Evolutionary conservation across 2,113 vertebrate species (phyloP), one percentile per base, ranked within the genome.

Genomic region (Rhinoderma darwinii): DNA sequence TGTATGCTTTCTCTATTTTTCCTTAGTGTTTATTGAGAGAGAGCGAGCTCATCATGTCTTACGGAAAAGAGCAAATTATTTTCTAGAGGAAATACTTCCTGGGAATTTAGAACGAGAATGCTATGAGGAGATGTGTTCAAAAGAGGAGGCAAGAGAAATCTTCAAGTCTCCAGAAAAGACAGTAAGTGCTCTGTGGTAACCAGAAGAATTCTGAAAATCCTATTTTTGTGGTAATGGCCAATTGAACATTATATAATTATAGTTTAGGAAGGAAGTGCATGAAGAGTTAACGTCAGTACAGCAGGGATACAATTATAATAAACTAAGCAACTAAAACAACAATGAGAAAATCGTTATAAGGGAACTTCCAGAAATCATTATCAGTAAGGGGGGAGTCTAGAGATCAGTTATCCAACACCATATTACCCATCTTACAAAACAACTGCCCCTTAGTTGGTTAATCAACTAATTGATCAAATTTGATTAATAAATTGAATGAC

Each of bases 91-190:
- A 91, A 84, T 96, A 47, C 59, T 83, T n/a, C 91, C 93, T 0
- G 96, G 95, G 22, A 90, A 95, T 89, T 88, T 97, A 90, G 96
- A 97, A 91, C 90, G 96, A 50, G 96, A 97, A 84, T 96, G 96
- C 82, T 93, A 88, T 0, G 95, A 97, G 90, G 96, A 97, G 83
- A 87, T 18, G 1, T 97, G 96, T 86, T 96, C 94, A 0, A 93
- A 94, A 86, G 96, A 97, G 89, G 96, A 97, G 89, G 96, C 94
- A 0, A 82, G 90, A 0, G 96, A 96, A 89, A 96, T 97, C 90
- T 97, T 96, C 90, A 93, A 93, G 87, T 95, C 91, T 0, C 90
- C 59, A 12, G 95, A 97, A 91, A 96, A 95, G 89, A 96, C 92
- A 3, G 95, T 97, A 90, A 86, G 82, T 59, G 22, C 54, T 25